Evolutionary conservation across 2,797 vertebrate species (phyloP), one percentile per base, ranked within the genome.

Genomic region (Acipenser ruthenus): DNA sequence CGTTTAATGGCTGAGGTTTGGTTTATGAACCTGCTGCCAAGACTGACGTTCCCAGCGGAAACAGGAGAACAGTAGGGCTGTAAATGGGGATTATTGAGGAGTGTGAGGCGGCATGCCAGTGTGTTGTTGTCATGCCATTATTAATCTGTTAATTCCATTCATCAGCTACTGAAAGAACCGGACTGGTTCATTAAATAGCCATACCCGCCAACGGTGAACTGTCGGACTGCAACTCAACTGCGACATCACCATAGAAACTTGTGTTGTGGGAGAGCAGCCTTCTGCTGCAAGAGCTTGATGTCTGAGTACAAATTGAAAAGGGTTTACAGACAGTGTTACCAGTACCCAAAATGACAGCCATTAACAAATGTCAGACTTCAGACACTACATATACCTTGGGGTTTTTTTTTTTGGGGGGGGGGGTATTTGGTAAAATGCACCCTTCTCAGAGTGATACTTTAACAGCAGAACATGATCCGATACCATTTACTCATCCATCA

Each of bases 141-240:
- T 80, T 82, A 82, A 85, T 87, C 80, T 76, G 64, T 80, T 83
- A 78, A 80, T 74, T 51, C 68, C 61, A 69, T 73, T 77, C 63
- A 56, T 51, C 73, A 72, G 67, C 67, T 63, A 18, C 48, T 58
- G 62, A 69, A 56, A 65, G 71, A 59, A 61, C 67, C 52, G 71
- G 58, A 59, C 23, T 51, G 67, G 65, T 58, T 65, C 49, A 64
- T 67, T 64, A 69, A 62, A 65, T 58, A 60, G 63, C 64, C 18
- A 50, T 55, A n/a, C 47, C 12, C 37, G 47, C 53, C 64, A 49
- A 50, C 53, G 64, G 61, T 55, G 59, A 59, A 60, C 58, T 49
- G 64, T 59, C 48, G 48, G 60, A 48, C 64, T 18, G 64, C 11
- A 48, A 47, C 60, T 63, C 47, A 55, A 66, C 23, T 49, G 65